Evolutionary conservation across 1,140 invertebrate species (phyloP).

Genomic region (Scylla paramamosain): DNA sequence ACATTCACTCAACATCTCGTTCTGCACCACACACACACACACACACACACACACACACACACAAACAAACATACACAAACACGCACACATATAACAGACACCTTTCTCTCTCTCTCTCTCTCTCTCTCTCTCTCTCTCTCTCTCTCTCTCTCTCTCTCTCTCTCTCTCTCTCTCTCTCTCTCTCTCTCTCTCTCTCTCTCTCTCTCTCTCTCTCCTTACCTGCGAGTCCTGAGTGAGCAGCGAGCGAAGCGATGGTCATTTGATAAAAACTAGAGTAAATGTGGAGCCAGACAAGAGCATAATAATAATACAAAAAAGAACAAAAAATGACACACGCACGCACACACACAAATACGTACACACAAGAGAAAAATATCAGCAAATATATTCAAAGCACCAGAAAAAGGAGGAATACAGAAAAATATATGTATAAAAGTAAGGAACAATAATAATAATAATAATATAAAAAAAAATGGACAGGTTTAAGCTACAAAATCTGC

Average conservation of each 20-base stretch:
- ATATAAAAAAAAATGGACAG: not conserved
- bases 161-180: no score
- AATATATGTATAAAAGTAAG: not conserved
- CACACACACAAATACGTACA: not conserved
- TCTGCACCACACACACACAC: not conserved
- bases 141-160: not conserved
- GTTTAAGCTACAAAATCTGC: no score
- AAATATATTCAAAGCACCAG: slow-evolving; percentile 1
- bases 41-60: slow-evolving; percentile 3
- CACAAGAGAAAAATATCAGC: not conserved
- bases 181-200: no score
- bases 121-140: not conserved
- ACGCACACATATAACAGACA: not conserved
- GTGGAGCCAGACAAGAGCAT: not conserved
- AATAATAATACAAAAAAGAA: not conserved
- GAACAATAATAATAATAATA: not conserved
- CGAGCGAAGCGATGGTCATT: not conserved
- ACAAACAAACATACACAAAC: not conserved
- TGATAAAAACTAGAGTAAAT: not conserved
- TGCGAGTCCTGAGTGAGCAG: not conserved
- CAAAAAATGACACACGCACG: no score
- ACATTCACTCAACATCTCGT: not conserved
- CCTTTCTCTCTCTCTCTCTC: no score
- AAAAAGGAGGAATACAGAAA: not conserved
- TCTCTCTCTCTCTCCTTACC: not conserved